Conservation (phyloP, 2,888 invertebrate species). For the Pseudococcus longispinus region DNA sequence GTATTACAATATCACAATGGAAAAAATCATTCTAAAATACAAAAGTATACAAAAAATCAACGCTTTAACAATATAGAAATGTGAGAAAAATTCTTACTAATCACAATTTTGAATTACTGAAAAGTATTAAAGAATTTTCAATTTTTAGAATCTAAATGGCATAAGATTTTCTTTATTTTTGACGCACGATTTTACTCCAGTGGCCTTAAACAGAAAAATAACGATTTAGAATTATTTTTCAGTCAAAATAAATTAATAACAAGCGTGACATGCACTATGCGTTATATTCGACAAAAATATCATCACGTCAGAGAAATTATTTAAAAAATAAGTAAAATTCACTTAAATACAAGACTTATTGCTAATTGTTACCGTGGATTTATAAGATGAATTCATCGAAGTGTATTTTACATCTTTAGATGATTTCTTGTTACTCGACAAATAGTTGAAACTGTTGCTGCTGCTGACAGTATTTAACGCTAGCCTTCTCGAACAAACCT, state of each 20-base stretch:
- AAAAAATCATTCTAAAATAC: not conserved
- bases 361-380: constrained; percentile 11
- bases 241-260: constrained; percentile 18
- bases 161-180: constrained; percentile 28
- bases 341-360: not conserved
- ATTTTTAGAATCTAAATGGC: constrained; percentile 29
- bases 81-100: not conserved
- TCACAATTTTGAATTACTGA: constrained; percentile 2
- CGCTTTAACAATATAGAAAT: not conserved
- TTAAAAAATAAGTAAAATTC: not conserved
- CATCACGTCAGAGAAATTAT: not conserved
- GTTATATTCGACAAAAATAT: not conserved
- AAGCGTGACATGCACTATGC: constrained; percentile 5
- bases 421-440: not conserved
- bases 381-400: not conserved
- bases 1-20: not conserved
- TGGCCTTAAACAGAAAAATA: constrained; percentile 34
- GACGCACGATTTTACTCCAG: constrained; percentile 41
- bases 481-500: not conserved
- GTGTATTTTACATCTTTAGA: not conserved
- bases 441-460: not conserved
- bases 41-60: not conserved
- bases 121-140: not conserved
- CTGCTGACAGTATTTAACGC: constrained; percentile 20
- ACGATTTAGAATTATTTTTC: constrained; percentile 13